Base-by-base conservation (phyloP, 2,113 vertebrate genomes). In the Theristicus caerulescens region DNA sequence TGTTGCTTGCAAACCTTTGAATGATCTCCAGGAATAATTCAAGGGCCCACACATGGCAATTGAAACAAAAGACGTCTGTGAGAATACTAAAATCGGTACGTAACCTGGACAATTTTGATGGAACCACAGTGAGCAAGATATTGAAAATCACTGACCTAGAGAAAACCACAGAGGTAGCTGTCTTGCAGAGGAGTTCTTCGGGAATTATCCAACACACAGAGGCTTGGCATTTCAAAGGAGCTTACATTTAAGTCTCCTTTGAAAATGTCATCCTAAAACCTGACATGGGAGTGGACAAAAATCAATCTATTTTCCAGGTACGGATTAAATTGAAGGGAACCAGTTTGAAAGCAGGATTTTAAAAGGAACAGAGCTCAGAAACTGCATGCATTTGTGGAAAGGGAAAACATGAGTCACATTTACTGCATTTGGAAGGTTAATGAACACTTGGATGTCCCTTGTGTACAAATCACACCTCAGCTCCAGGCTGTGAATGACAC, bases 221-320 rank as follows among this genome's bases (percentile, higher is more conserved):
- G 44, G 19, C 22, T 58, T 67, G 69, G 62, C 46, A 86, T 95
- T 96, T 91, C 47, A 84, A 93, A 90, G 49, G 32, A 74, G 51
- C 55, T 81, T 93, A 74, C 6, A 58, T 49, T 86, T 86, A 62
- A 93, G 65, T 59, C 51, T 81, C 46, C 81, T 84, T 86, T 87
- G 80, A 93, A 95, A 92, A 94, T 47, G 47, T 36, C 80, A 95
- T 72, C 70, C 61, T 82, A 89, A 82, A 94, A 81, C 25, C 51
- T 91, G 83, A 94, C 44, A 59, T 3, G 34, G 64, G 65, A 88
- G 11, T 64, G 80, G 69, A 61, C 26, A 47, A 91, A 93, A 93
- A 83, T 66, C 80, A 67, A 16, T 73, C 38, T 55, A 13, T 88
- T 87, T 55, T 59, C 36, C 49, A 89, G 38, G 22, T 71, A 80